These are phyloP conservation scores for Rhombomys opimus DNA, from an alignment of 2,113 vertebrate species.

Conservation along the genomic window DNA sequence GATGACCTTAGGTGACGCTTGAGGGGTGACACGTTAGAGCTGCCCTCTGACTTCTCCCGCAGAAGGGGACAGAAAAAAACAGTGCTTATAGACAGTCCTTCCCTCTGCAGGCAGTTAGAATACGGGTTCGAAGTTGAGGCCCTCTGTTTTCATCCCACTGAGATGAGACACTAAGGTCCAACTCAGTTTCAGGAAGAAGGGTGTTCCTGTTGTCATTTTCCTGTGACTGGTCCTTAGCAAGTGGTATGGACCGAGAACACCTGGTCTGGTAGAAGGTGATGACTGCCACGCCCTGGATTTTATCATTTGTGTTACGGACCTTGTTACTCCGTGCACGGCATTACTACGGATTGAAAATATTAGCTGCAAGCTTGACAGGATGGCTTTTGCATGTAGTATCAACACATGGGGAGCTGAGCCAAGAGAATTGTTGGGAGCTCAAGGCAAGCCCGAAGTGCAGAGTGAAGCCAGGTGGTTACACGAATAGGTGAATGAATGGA, in stretches of 20 bases:
- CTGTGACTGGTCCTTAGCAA: neutral
- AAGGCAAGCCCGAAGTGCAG: neutral
- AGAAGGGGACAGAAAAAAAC: fast-evolving
- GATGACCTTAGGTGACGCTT: neutral
- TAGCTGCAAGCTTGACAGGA: neutral
- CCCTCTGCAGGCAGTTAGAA: neutral
- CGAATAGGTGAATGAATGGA: neutral
- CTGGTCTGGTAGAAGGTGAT: neutral
- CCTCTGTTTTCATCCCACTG: neutral
- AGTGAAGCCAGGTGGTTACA: neutral
- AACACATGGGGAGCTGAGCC: neutral
- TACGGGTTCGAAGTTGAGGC: neutral
- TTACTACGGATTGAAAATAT: neutral
- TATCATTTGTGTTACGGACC: neutral
- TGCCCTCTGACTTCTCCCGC: neutral
- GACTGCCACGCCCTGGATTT: neutral
- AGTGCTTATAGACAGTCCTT: neutral
- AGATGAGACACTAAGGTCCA: neutral
- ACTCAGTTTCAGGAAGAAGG: neutral
- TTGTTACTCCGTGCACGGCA: neutral
- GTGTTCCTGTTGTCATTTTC: neutral
- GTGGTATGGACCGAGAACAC: neutral
- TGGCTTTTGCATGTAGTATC: neutral
- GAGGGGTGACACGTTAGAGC: too few relatives aligned
- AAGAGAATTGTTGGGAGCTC: neutral